These are phyloP conservation scores for Busseola fusca DNA, from an alignment of 2,888 invertebrate species.

Conservation along the genomic window DNA sequence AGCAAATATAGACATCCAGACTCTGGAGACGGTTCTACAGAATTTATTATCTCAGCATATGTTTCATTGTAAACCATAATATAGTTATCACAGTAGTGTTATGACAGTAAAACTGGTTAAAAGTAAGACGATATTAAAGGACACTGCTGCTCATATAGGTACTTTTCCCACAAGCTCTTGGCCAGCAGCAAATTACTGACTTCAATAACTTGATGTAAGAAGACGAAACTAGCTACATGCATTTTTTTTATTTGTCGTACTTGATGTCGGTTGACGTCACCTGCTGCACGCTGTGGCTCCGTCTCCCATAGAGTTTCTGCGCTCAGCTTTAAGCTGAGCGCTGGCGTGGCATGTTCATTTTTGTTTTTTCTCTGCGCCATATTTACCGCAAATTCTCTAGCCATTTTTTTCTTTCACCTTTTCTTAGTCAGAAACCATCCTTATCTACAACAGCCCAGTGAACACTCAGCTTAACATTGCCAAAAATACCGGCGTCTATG, in stretches of 20 bases:
- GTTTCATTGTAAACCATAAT: neutral
- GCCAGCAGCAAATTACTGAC: neutral
- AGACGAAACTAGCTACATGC: neutral
- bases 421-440: neutral
- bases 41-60: neutral
- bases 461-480: constrained; percentile 7
- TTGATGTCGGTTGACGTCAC: too few relatives aligned
- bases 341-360: neutral
- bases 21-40: neutral
- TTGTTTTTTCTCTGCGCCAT: neutral
- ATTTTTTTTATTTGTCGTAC: neutral
- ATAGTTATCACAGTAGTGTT: neutral
- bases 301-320: neutral
- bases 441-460: neutral
- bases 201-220: neutral
- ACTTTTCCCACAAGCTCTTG: neutral
- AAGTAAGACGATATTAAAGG: neutral
- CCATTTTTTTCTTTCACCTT: neutral
- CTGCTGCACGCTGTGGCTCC: neutral
- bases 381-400: neutral
- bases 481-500: constrained; percentile 32
- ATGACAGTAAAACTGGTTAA: neutral
- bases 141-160: neutral
- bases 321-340: neutral
- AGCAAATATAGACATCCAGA: too few relatives aligned